Conservation (phyloP, 2,797 vertebrate species). For the Tamandua tetradactyla region DNA sequence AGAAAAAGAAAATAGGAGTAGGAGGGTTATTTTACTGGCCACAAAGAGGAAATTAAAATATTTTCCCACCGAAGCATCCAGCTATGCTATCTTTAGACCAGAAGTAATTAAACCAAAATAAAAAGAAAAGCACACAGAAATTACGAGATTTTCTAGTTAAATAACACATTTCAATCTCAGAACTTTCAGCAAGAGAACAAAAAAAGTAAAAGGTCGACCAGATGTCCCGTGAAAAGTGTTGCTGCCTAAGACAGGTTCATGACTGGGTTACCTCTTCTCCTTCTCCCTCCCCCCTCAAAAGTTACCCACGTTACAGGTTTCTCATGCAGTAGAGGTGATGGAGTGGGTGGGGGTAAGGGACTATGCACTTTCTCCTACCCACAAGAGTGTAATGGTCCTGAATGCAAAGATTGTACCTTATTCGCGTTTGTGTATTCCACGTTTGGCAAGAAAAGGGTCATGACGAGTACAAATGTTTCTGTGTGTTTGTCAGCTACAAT, state of each 20-base stretch:
- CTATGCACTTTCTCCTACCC: neutral
- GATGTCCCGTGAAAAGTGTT: no score
- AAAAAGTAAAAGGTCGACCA: no score
- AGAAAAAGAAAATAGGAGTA: neutral
- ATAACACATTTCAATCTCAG: neutral
- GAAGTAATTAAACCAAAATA: neutral
- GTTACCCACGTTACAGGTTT: neutral
- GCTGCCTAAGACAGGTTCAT: no score
- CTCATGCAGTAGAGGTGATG: neutral
- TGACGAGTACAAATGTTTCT: neutral
- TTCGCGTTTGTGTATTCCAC: neutral
- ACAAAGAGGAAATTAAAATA: constrained; percentile 48
- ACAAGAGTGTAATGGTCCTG: neutral
- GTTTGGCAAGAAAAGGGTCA: neutral
- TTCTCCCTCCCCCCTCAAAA: no score
- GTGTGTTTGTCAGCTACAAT: neutral
- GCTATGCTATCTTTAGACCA: neutral
- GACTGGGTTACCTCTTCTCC: no score
- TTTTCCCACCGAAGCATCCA: constrained; percentile 22
- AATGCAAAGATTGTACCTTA: neutral
- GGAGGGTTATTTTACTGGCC: neutral
- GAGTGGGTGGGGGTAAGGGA: neutral
- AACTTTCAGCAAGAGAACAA: neutral
- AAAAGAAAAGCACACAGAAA: constrained; percentile 19
- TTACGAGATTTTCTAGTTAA: neutral